Base-by-base conservation (phyloP, 2,888 invertebrate species). In the Gnatocerus cornutus region DNA sequence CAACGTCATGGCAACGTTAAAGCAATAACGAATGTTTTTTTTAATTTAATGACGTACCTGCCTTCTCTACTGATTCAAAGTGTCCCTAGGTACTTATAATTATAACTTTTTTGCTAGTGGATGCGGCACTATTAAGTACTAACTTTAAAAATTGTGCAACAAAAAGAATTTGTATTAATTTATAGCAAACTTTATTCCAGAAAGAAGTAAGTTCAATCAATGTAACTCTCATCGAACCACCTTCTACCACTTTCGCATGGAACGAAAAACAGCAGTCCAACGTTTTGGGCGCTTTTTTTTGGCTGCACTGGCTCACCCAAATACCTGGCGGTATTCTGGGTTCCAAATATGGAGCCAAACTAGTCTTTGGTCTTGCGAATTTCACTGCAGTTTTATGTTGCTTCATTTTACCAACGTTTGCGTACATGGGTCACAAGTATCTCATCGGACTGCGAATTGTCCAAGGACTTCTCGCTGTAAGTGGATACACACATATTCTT, bases 261-360 rank as follows among this genome's bases (percentile, higher is more conserved):
- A 88, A 89, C 77, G 90, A 90, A 76, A 87, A 89, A 74, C 86
- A 90, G 64, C 91, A 91, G 33, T 67, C 66, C 0, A 46, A 13
- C 39, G 86, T 90, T 6, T 82, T 93, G 62, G 91, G 91, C 0
- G 89, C 90, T 0, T 93, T 91, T 79, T 93, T 91, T 81, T 93
- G 91, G 90, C 83, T 92, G 0, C 92, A 93, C 78, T 91, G 92
- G 88, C 50, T 89, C 0, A 88, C 90, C 0, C 93, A 93, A 83
- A 84, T 93, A 30, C 93, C 93, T 0, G 93, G 93, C 27, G 93
- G 93, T 27, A 84, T 91, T 64, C 78, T 93, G 55, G 90, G 92
- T 0, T 88, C 89, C 66, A 88, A 87, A 73, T 91, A 90, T 78
- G 93, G 93, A 0, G 92, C 92, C 0, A 93, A 93, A 81, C 79